Base-by-base conservation (phyloP, 2,113 vertebrate species). In the Artemisiospiza belli region DNA sequence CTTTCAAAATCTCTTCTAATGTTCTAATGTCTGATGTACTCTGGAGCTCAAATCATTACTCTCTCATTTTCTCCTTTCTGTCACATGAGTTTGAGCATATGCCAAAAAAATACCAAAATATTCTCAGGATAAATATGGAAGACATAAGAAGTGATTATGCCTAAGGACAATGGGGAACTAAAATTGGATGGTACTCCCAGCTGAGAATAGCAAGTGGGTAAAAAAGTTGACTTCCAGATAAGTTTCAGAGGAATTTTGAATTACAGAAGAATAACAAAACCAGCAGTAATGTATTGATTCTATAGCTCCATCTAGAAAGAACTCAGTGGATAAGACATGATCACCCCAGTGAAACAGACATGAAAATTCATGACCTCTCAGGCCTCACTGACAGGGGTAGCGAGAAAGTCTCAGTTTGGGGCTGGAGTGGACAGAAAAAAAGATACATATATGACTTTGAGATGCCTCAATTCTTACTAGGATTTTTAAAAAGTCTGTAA, bases 401-500 rank as follows among this genome's bases (percentile, higher is more conserved):
- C 2, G 1, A 24, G 9, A 6, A 57, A 52, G 7, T 63, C 15
- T 12, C 31, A 33, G 33, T 28, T 80, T 54, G 43, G 82, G 27
- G 30, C 17, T 62, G 68, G 17, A 55, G 18, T 23, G 58, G 33
- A 31, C 3, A 47, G 27, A 18, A 63, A 47, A 59, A 51, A 74
- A 2, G 30, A 46, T 12, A 23, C 1, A 0, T 28, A 9, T 5
- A 27, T 0, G 1, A 51, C 11, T 75, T 35, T 35, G 44, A 47
- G 44, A 30, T 37, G 2, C 69, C 20, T 54, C 6, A 3, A 0
- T 35, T 55, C 44, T 81, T 54, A 20, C n/a, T 33, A 51, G 6
- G 23, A 28, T 57, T 28, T 11, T 11, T n/a, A 72, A 43, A 67
- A 12, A 4, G 22, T 77, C 27, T 2, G 2, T 37, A 30, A 30